Evolutionary conservation across 2,888 invertebrate genomes (phyloP).

Genomic region (Piscicola geometra): DNA sequence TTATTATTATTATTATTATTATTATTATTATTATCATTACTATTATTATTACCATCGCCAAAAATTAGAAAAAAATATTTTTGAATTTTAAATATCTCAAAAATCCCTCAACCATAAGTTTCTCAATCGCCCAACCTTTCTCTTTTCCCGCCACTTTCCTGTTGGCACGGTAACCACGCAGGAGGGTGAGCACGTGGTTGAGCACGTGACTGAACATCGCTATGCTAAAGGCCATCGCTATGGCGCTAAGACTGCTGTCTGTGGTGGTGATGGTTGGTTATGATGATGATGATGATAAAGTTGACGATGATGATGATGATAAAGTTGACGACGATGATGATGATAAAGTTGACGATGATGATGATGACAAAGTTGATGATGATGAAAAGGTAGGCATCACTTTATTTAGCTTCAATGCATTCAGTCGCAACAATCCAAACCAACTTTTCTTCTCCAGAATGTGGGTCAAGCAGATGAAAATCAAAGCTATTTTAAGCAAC

Average conservation of each 20-base stretch:
- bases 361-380: too few relatives aligned
- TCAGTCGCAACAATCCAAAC: conserved; percentile 22
- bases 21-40: too few relatives aligned
- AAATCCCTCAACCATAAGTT: too few relatives aligned
- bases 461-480: conserved; percentile 74
- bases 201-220: conserved; percentile 70
- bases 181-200: conserved; percentile 53
- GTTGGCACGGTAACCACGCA: conserved; percentile 46
- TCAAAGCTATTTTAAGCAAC: conserved; percentile 75
- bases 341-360: background rate
- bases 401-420: background rate
- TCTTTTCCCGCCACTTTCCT: background rate
- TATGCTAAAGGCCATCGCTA: conserved; percentile 76
- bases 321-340: background rate
- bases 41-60: too few relatives aligned
- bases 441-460: conserved; percentile 64
- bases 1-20: too few relatives aligned
- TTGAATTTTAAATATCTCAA: too few relatives aligned
- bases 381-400: too few relatives aligned
- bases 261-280: conserved; percentile 7
- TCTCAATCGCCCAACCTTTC: background rate
- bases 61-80: too few relatives aligned
- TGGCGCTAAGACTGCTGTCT: conserved; percentile 68
- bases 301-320: conserved; percentile 2
- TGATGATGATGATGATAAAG: conserved; percentile 19